Evolutionary conservation across 2,113 vertebrate genomes (phyloP).

Genomic region (Cinclus mexicanus): DNA sequence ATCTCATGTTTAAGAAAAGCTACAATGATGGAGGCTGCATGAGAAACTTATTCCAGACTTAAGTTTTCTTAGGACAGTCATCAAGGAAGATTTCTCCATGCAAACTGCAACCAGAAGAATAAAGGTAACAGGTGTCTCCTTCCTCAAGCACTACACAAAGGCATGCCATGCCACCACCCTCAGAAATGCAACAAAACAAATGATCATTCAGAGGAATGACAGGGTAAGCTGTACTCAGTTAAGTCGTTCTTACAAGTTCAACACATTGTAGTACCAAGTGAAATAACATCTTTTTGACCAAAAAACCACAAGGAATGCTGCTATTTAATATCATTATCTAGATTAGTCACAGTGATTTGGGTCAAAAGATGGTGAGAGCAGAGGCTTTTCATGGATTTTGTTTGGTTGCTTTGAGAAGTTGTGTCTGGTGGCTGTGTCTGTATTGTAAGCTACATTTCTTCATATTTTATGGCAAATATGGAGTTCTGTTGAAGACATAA

Average conservation of each 20-base stretch:
- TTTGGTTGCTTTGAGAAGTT: rapidly evolving
- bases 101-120: neutral
- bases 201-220: neutral
- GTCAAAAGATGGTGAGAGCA: neutral
- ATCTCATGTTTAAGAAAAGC: neutral
- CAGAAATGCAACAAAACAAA: neutral
- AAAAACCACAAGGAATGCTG: neutral
- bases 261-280: neutral
- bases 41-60: neutral
- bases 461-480: neutral
- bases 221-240: neutral
- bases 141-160: neutral
- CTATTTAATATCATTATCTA: neutral
- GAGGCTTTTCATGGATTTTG: neutral
- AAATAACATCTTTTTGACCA: neutral
- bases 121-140: neutral
- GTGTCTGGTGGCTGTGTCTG: too few relatives aligned
- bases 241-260: neutral
- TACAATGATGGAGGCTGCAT: neutral
- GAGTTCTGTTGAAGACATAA: neutral
- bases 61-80: neutral
- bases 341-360: neutral
- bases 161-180: rapidly evolving
- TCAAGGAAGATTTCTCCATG: neutral
- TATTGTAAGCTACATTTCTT: neutral